Percentiles rank a stretch among this genome's conserved stretches.
phyloP scores from a whole-genome alignment of 2,888 invertebrate genomes.

The Agrotis exclamationis region DNA sequence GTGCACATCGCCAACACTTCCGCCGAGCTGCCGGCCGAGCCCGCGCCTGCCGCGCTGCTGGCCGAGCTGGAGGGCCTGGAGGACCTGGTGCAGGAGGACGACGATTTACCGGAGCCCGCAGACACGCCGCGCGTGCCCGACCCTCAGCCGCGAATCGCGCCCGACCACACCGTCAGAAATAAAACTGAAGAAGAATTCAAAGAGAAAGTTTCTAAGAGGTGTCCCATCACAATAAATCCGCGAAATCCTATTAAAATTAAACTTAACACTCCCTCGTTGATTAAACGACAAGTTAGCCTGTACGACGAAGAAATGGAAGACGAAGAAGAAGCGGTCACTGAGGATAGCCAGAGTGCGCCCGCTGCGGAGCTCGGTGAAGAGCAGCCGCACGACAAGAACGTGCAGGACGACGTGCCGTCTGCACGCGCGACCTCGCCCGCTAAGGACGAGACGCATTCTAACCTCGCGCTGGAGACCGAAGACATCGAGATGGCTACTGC shows the following conservation, averaged over 20 bases:
- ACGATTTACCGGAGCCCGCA: slow-evolving; percentile 34
- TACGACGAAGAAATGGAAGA: slow-evolving; percentile 85
- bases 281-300: slow-evolving; percentile 88
- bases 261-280: slow-evolving; percentile 86
- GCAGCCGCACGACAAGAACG: background rate
- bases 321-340: slow-evolving; percentile 51
- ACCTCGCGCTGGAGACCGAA: background rate
- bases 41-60: slow-evolving; percentile 39
- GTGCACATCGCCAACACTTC: slow-evolving; percentile 93
- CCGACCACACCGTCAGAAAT: slow-evolving; percentile 54
- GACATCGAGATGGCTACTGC: background rate
- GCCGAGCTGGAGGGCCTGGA: slow-evolving; percentile 46
- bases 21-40: slow-evolving; percentile 57
- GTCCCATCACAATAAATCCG: slow-evolving; percentile 82
- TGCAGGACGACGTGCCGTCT: background rate
- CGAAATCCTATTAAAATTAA: slow-evolving; percentile 87
- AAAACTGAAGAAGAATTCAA: slow-evolving; percentile 80
- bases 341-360: slow-evolving; percentile 63
- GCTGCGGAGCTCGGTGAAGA: background rate
- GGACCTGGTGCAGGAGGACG: slow-evolving; percentile 64
- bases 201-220: slow-evolving; percentile 82
- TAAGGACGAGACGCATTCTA: slow-evolving; percentile 1
- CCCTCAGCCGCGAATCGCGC: background rate
- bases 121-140: slow-evolving; percentile 15
- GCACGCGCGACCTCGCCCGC: background rate